Percentiles rank a stretch among this genome's conserved stretches.
phyloP scores from a whole-genome alignment of 2,888 invertebrate genomes.

The Aquatica leii region DNA sequence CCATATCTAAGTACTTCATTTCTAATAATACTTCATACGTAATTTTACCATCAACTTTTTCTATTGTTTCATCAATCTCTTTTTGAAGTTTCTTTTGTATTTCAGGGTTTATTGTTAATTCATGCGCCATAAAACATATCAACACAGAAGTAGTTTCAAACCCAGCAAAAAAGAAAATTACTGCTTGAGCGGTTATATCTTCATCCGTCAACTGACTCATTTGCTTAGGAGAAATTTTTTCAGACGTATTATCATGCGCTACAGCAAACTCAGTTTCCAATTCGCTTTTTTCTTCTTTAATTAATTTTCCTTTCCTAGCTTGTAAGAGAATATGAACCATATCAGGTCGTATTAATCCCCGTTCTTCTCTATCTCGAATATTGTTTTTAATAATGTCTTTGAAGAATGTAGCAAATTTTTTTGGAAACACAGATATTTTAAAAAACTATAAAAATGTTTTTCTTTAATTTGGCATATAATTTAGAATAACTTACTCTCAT shows the following conservation, averaged over 20 bases:
- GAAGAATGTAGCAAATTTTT: not conserved
- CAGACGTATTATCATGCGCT: not conserved
- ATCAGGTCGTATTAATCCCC: not conserved
- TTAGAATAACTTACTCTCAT: not conserved
- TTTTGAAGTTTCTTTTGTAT: conserved; percentile 21
- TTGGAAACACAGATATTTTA: not conserved
- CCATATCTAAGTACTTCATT: conserved; percentile 66
- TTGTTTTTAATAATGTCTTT: not conserved
- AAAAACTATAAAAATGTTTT: not conserved
- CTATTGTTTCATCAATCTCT: not conserved
- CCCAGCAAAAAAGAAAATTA: conserved; percentile 4
- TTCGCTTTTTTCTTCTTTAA: not conserved
- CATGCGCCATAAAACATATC: conserved; percentile 1
- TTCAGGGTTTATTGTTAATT: not conserved
- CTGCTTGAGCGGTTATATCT: not conserved
- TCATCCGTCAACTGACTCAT: not conserved
- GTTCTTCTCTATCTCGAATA: not conserved
- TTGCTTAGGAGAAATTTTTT: not conserved
- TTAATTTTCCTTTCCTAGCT: not conserved
- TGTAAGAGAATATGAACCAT: not conserved
- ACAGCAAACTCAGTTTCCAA: not conserved
- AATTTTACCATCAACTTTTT: not conserved
- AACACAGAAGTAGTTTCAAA: conserved; percentile 5
- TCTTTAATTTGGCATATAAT: too few species aligned
- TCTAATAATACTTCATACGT: conserved; percentile 38